Percentiles rank a stretch among this genome's conserved stretches.
Conservation (phyloP, 2,797 vertebrate species). For the Micromesistius poutassou region DNA sequence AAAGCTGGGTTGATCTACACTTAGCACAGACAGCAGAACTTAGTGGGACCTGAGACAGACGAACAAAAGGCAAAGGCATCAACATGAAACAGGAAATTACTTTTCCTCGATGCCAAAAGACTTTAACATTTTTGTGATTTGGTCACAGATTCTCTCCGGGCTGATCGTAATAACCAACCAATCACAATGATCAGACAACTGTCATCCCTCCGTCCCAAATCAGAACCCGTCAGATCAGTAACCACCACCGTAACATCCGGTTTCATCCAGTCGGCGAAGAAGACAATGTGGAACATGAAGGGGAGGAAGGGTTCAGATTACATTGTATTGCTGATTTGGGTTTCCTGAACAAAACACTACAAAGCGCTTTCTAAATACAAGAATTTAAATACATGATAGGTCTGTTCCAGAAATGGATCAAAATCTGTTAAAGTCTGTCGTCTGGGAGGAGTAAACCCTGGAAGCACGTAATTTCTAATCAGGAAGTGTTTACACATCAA, state of each 20-base stretch:
- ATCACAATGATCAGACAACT: too few relatives aligned
- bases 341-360: not conserved
- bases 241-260: too few relatives aligned
- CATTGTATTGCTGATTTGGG: not conserved
- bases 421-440: not conserved
- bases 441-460: not conserved
- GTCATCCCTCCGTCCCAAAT: too few relatives aligned
- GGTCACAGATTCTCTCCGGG: too few relatives aligned
- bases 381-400: not conserved
- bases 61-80: too few relatives aligned
- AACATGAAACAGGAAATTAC: too few relatives aligned
- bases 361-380: not conserved
- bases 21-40: too few relatives aligned
- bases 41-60: too few relatives aligned
- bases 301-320: not conserved
- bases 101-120: too few relatives aligned
- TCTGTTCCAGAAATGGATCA: not conserved
- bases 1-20: not conserved
- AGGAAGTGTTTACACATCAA: not conserved
- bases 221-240: too few relatives aligned
- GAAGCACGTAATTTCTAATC: not conserved
- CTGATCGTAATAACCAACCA: too few relatives aligned
- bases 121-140: too few relatives aligned
- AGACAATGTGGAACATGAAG: not conserved
- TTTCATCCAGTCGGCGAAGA: not conserved